Percentiles rank a stretch among this genome's conserved stretches.
Evolutionary conservation across 2,888 invertebrate genomes (phyloP).

Genomic region (Phyllotreta cruciferae): DNA sequence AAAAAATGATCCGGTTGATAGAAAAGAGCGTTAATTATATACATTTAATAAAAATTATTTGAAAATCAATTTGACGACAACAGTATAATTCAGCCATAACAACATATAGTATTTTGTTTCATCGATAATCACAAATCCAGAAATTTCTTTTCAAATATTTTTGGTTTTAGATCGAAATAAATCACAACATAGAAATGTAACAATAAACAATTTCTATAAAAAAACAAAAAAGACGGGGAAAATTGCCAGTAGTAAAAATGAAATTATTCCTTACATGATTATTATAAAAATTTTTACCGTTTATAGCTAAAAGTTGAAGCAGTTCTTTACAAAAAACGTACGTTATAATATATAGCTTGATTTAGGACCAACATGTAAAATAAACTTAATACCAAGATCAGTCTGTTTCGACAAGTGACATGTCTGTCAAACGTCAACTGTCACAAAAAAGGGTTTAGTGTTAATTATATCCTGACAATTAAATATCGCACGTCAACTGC

Average conservation of each 20-base stretch:
- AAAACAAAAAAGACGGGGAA: slow-evolving; percentile 9
- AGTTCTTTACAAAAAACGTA: slow-evolving; percentile 7
- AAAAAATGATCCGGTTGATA: too few species aligned
- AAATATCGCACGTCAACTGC: too few species aligned
- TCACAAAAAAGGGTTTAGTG: background rate
- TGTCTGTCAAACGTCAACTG: background rate
- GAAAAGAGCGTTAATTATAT: slow-evolving; percentile 34
- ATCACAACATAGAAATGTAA: slow-evolving; percentile 24
- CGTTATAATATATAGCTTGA: too few species aligned
- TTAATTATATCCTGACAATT: too few species aligned
- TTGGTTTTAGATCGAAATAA: slow-evolving; percentile 31
- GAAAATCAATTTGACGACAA: slow-evolving; percentile 48
- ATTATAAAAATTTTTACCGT: slow-evolving; percentile 15
- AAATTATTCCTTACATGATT: background rate
- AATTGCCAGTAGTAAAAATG: background rate
- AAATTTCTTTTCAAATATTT: slow-evolving; percentile 31
- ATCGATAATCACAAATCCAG: slow-evolving; percentile 42
- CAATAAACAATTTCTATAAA: slow-evolving; percentile 14
- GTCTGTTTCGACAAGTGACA: background rate
- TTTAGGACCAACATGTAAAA: too few species aligned
- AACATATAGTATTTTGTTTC: slow-evolving; percentile 45
- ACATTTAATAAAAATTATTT: slow-evolving; percentile 52
- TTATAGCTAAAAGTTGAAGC: slow-evolving; percentile 5
- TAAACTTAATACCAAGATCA: too few species aligned
- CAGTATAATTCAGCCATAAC: slow-evolving; percentile 48